Base-by-base conservation (phyloP, 2,113 vertebrate species). In the Xiphophorus couchianus region DNA sequence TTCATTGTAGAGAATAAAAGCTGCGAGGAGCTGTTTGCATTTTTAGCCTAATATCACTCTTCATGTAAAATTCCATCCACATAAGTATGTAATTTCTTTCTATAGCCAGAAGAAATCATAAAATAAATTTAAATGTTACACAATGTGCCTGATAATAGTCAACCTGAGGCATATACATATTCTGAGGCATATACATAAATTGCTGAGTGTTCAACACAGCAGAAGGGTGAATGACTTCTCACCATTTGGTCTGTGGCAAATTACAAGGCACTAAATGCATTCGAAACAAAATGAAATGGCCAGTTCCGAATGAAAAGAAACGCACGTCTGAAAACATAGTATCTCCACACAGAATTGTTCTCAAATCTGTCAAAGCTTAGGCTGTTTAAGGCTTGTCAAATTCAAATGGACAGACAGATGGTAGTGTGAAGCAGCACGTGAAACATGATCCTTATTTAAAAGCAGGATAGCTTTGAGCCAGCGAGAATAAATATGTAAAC, bases 361-460 rank as follows among this genome's bases (percentile, higher is more conserved):
- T 89, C 86, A 90, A 88, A 87, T 90, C 86, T 89, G 85, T 92
- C 84, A 78, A 88, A 86, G 70, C 63, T 71, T 87, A 79, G 61
- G 69, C 71, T 86, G 85, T 89, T 90, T 90, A 86, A 69, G 42
- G 69, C 78, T 84, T 27, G 73, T 88, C 84, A 89, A 78, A 91
- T 83, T 84, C 83, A 72, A 85, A 76, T 29, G 63, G 88, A 88
- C 84, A 44, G 79, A 85, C 87, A 85, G 78, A 85, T 82, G 87
- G 83, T 35, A 44, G 76, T 73, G 73, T 80, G 81, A 81, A 78
- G 83, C 73, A 19, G 84, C 76, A 83, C 84, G 76, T 89, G 90
- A 92, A 92, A 93, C 88, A 54, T 62, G 84, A 91, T 64, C 82
- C 83, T 39, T 80, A 69, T 90, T 90, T 82, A 87, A 83, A 83